Evolutionary conservation across 1,140 invertebrate genomes (phyloP).

Genomic region (Lutraria rhynchaena): DNA sequence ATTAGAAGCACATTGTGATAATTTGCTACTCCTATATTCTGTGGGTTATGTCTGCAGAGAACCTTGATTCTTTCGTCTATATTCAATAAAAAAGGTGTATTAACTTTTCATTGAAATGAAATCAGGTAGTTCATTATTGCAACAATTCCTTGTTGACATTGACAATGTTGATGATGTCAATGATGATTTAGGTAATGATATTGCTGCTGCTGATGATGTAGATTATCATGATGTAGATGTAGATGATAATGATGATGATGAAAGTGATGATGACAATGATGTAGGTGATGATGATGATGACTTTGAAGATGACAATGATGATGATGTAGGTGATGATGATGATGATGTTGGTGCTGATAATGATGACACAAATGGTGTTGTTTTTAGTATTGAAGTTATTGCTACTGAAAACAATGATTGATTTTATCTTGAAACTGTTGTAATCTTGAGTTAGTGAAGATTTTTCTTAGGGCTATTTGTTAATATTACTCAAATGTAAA

Average conservation of each 20-base stretch:
- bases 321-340: too few species aligned
- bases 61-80: not conserved
- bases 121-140: slow-evolving; percentile 71
- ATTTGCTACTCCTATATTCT: not conserved
- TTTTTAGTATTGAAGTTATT: slow-evolving; percentile 47
- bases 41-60: not conserved
- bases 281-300: too few species aligned
- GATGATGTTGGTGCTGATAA: slow-evolving; percentile 36
- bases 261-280: too few species aligned
- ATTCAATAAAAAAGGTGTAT: not conserved
- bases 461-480: too few species aligned
- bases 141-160: slow-evolving; percentile 55
- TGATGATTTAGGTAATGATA: slow-evolving; percentile 22
- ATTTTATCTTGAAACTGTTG: not conserved
- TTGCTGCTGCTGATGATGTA: slow-evolving; percentile 36
- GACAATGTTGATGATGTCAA: slow-evolving; percentile 17
- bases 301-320: too few species aligned
- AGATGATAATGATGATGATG: too few species aligned
- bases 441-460: not conserved
- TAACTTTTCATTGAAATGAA: not conserved
- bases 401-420: slow-evolving; percentile 41
- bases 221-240: slow-evolving; percentile 59
- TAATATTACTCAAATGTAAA: too few species aligned
- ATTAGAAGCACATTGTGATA: not conserved
- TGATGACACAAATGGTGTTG: slow-evolving; percentile 20